Base-by-base conservation (phyloP, 1,140 invertebrate genomes). In the Drosophila kanapiae region DNA sequence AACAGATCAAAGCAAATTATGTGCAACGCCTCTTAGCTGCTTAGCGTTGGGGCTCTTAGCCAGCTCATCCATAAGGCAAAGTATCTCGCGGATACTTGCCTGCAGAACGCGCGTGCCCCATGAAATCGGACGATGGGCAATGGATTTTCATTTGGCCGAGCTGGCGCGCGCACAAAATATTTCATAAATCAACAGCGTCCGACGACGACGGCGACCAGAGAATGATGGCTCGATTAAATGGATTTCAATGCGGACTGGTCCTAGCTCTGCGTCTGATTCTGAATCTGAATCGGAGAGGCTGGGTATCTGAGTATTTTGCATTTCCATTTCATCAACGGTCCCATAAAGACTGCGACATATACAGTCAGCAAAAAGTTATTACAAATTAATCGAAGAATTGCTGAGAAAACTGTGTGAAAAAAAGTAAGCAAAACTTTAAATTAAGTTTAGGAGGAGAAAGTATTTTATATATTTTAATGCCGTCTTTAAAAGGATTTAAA, bases 1-100 rank as follows among this genome's bases (percentile, higher is more conserved):
- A 88, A 88, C 84, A 81, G 84, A 88, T 88, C 84, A 88, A 88
- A 88, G 84, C 84, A 88, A 90, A 88, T 88, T 88, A 88, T 84
- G 81, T 88, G 85, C 84, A 88, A 88, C 84, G 85, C 84, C 84
- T 88, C 78, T 88, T 90, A 80, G 80, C 85, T 88, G 84, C 85
- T 90, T 88, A 90, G 74, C 75, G 53, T 54, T 82, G 64, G 61
- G 51, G 80, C 70, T 61, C 61, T 40, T 58, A 49, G 60, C 59
- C 69, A 40, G 64, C 29, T 62, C 49, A 64, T 68, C 80, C 78
- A 84, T 60, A 68, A 83, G 60, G 70, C 64, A 63, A 71, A 67
- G 58, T 54, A 61, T 65, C 59, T 54, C 40, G 27, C 67, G 53
- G 59, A 51, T 61, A 23, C 18, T 33, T n/a, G 35, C 29, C 71